These are phyloP conservation scores for Drosophila antonietae DNA, from an alignment of 2,888 invertebrate genomes.

Conservation along the genomic window DNA sequence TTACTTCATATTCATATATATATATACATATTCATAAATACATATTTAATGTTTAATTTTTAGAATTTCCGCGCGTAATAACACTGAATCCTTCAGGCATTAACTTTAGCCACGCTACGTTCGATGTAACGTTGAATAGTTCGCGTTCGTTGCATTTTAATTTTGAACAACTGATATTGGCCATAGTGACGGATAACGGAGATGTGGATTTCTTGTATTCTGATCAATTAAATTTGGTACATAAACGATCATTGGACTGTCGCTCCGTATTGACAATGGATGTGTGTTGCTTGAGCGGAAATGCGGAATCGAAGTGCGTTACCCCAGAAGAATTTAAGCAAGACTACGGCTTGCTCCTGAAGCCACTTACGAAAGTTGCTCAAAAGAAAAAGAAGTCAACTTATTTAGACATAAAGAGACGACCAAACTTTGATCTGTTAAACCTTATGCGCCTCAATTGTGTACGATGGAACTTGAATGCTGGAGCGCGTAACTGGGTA, in stretches of 20 bases:
- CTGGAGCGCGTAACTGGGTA: conserved; percentile 58
- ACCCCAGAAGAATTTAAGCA: conserved; percentile 52
- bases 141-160: conserved; percentile 70
- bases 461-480: conserved; percentile 81
- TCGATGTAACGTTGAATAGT: conserved; percentile 61
- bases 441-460: conserved; percentile 74
- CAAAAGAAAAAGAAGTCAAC: conserved; percentile 25
- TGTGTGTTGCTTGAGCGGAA: conserved; percentile 57
- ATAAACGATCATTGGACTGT: conserved; percentile 26
- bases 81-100: conserved; percentile 66
- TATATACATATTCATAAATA: not conserved
- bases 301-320: conserved; percentile 11
- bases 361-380: conserved; percentile 54
- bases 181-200: conserved; percentile 72
- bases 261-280: conserved; percentile 63
- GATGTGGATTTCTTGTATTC: conserved; percentile 71
- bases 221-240: conserved; percentile 56
- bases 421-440: conserved; percentile 53
- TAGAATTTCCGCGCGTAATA: conserved; percentile 47
- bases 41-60: not conserved
- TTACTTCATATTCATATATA: too few species aligned
- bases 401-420: conserved; percentile 49
- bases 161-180: conserved; percentile 61
- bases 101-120: conserved; percentile 35
- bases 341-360: conserved; percentile 80